These are phyloP conservation scores for Protobothrops mucrosquamatus DNA, from an alignment of 2,113 vertebrate species.

Conservation along the genomic window DNA sequence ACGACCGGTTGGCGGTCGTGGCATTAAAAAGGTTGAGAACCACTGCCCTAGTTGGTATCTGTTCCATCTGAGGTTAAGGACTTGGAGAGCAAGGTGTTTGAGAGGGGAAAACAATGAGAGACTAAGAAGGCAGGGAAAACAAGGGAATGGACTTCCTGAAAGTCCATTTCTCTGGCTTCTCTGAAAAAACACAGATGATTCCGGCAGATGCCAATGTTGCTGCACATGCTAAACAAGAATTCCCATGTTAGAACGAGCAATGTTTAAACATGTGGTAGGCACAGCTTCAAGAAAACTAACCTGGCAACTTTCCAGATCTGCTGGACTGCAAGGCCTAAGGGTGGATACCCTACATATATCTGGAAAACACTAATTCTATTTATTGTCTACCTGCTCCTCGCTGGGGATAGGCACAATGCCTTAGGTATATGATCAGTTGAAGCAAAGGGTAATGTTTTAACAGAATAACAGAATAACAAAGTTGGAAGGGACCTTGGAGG, in stretches of 20 bases:
- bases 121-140: background rate
- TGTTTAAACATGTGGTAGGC: background rate
- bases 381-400: background rate
- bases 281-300: background rate
- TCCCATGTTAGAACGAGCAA: background rate
- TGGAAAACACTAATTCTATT: background rate
- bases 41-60: background rate
- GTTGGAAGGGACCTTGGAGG: background rate
- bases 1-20: no score
- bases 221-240: background rate
- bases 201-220: background rate
- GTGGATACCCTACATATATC: background rate
- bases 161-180: no score
- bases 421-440: background rate
- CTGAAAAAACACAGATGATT: background rate
- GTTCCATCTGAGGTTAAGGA: background rate
- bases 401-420: background rate
- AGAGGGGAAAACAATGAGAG: background rate
- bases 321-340: background rate
- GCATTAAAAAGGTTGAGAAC: no score
- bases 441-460: background rate
- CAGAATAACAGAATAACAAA: background rate
- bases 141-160: background rate
- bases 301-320: background rate
- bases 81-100: no score